phyloP scores from a whole-genome alignment of 2,113 vertebrate genomes.

The Fulica atra region DNA sequence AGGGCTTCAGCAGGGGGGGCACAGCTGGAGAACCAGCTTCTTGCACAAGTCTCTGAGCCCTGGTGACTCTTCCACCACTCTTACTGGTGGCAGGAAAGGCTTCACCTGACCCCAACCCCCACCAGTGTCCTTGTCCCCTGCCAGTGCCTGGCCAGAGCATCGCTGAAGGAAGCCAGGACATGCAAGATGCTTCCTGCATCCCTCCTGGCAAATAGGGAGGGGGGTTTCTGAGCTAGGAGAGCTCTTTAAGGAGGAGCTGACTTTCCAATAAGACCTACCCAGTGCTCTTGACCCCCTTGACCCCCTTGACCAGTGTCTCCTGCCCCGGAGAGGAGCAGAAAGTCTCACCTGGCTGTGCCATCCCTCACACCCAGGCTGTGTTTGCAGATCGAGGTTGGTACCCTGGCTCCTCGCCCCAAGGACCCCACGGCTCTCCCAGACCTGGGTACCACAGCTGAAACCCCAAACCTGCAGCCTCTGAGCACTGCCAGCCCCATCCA shows the following conservation, averaged over 20 bases:
- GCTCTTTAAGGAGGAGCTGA: neutral
- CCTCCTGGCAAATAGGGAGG: neutral
- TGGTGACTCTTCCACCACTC: neutral
- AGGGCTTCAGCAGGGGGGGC: neutral
- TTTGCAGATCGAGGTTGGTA: constrained; percentile 73
- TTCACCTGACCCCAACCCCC: accelerated
- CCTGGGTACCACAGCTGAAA: neutral
- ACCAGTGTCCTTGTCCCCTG: neutral
- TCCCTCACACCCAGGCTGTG: neutral
- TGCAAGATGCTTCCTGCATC: neutral
- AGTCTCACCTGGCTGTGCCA: accelerated
- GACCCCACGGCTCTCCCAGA: neutral
- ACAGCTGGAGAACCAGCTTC: neutral
- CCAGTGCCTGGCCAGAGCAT: neutral
- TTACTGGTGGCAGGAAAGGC: neutral
- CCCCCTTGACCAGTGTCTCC: neutral
- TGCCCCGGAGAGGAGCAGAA: accelerated
- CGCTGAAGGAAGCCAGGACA: accelerated
- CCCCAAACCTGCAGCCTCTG: neutral
- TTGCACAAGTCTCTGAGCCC: accelerated
- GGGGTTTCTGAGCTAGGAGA: neutral
- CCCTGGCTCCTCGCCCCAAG: constrained; percentile 53
- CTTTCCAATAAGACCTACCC: neutral
- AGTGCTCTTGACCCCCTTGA: too few relatives aligned
- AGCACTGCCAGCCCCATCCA: accelerated